Conservation (phyloP, 2,797 vertebrate species). For the Macropus fuliginosus region DNA sequence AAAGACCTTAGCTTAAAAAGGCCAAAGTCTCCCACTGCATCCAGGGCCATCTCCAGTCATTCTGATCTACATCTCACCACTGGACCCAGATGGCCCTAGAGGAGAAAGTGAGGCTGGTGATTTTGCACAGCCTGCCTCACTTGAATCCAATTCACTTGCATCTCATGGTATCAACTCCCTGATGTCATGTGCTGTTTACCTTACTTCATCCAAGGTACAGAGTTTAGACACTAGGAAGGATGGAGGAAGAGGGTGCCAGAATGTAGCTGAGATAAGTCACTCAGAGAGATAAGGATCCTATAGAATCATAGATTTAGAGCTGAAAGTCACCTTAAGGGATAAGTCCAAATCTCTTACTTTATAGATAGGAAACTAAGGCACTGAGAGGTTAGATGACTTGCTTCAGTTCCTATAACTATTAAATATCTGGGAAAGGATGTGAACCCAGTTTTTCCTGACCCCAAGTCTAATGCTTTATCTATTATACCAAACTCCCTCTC, state of each 20-base stretch:
- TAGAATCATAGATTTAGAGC: not conserved
- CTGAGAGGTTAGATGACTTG: not conserved
- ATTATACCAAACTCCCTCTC: not conserved
- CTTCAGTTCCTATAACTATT: not conserved
- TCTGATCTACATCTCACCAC: too few species aligned
- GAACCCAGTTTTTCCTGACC: not conserved
- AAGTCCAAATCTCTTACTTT: not conserved
- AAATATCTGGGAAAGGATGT: not conserved
- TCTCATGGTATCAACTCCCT: too few species aligned
- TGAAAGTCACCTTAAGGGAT: not conserved
- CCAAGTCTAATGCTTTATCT: not conserved
- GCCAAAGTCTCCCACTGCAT: too few species aligned
- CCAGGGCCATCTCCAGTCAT: too few species aligned
- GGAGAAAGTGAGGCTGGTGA: too few species aligned
- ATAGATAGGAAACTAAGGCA: not conserved
- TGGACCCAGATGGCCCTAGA: too few species aligned
- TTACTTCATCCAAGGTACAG: not conserved
- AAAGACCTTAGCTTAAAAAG: too few species aligned
- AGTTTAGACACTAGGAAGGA: not conserved
- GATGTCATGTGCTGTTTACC: not conserved
- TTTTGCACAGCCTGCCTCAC: too few species aligned
- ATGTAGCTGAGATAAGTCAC: not conserved
- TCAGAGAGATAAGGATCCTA: not conserved
- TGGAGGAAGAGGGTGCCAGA: not conserved
- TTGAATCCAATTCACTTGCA: too few species aligned